Evolutionary conservation across 2,113 vertebrate genomes (phyloP).

Genomic region (Brienomyrus brachyistius): DNA sequence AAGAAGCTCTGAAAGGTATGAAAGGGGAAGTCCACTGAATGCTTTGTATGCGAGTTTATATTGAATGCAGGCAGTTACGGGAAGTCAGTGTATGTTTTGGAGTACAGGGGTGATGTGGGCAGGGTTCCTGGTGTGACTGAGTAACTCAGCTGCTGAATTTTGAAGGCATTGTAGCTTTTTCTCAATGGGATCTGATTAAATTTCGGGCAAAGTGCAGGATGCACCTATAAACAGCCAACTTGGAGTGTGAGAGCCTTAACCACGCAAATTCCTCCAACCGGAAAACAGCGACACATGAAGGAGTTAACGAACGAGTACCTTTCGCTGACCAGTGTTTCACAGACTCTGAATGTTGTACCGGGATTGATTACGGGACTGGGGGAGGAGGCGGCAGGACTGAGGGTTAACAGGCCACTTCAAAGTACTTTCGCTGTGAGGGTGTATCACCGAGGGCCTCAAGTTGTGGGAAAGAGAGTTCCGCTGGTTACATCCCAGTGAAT

Average conservation of each 20-base stretch:
- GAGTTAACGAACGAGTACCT: slow-evolving; percentile 16
- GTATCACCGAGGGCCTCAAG: slow-evolving; percentile 31
- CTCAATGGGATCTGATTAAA: slow-evolving; percentile 52
- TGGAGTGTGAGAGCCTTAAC: slow-evolving; percentile 13
- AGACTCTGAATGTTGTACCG: neutral
- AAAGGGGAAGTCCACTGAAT: neutral
- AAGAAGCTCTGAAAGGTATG: neutral
- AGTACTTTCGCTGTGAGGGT: slow-evolving; percentile 43
- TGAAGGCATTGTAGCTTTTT: slow-evolving; percentile 37
- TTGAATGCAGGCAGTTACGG: neutral
- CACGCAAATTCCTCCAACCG: slow-evolving; percentile 19
- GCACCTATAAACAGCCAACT: slow-evolving; percentile 42
- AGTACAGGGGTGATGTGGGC: neutral
- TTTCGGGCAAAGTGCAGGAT: slow-evolving; percentile 46
- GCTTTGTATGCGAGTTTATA: neutral
- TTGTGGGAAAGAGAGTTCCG: slow-evolving; percentile 63
- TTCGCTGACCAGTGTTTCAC: slow-evolving; percentile 28
- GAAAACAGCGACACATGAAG: slow-evolving; percentile 35
- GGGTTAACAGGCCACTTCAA: slow-evolving; percentile 42
- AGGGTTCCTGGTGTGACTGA: neutral
- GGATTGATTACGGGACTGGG: slow-evolving; percentile 30
- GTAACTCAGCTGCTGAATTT: neutral
- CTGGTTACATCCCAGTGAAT: slow-evolving; percentile 65
- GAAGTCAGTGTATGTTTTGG: neutral
- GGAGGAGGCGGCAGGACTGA: slow-evolving; percentile 12